Base-by-base conservation (phyloP, 1,140 invertebrate genomes). In the Glossosoma conforme region DNA sequence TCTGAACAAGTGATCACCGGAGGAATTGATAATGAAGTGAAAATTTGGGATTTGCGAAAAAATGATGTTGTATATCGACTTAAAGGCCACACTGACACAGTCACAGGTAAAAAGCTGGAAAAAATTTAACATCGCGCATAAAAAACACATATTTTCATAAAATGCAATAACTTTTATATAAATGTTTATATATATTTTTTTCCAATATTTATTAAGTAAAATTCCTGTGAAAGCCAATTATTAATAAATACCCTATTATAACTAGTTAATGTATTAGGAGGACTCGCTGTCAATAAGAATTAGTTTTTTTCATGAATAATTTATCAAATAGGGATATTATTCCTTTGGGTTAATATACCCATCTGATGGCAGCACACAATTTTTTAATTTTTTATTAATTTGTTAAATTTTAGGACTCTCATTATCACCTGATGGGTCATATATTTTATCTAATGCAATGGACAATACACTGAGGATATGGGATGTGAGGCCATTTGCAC, bases 1-100 rank as follows among this genome's bases (percentile, higher is more conserved):
- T 84, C 92, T 0, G 95, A 99, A 65, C 92, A 96, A 72, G 76
- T 89, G 1, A 82, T 86, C 20, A 86, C 87, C 36, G 93, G 87
- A 28, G 97, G 97, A 3, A 91, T 99, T 38, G 97, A 99, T 68
- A 99, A 99, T 73, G 89, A 96, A 48, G 83, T 99, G 3, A 98
- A 98, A 80, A 89, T 97, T 1, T 99, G 96, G 96, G 97, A 99
- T 71, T 75, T 98, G 15, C 77, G 97, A 38, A 97, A 92, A 66
- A 91, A 93, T 67, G 83, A 87, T 44, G 70, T 96, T 22, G 65
- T 93, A 0, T 94, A 96, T 65, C 84, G 81, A 60, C 76, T 99
- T 63, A 80, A 85, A 60, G 87, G 87, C 1, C 87, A 99, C 63
- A 86, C 87, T 1, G 97, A 99, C 65, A 97, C 95, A 6, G 81